Evolutionary conservation across 2,113 vertebrate genomes (phyloP).

Genomic region (human): GRCh38 chr9:108579001-108579500

Average conservation of each 20-base stretch:
- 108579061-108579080: background rate
- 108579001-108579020: background rate
- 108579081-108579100: background rate
- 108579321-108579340: background rate
- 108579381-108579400: background rate
- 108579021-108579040: background rate
- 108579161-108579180: background rate
- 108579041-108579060: background rate
- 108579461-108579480: background rate
- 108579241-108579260: background rate
- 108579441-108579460: background rate
- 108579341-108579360: background rate
- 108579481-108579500: background rate
- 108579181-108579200: background rate
- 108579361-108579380: background rate
- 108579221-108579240: background rate
- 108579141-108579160: background rate
- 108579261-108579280: background rate
- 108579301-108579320: background rate
- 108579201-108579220: background rate
- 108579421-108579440: background rate
- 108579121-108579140: background rate
- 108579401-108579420: conserved; percentile 22
- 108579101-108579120: background rate
- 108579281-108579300: background rate